Conservation (phyloP, 2,113 vertebrate genomes). For the Protobothrops flavoviridis region DNA sequence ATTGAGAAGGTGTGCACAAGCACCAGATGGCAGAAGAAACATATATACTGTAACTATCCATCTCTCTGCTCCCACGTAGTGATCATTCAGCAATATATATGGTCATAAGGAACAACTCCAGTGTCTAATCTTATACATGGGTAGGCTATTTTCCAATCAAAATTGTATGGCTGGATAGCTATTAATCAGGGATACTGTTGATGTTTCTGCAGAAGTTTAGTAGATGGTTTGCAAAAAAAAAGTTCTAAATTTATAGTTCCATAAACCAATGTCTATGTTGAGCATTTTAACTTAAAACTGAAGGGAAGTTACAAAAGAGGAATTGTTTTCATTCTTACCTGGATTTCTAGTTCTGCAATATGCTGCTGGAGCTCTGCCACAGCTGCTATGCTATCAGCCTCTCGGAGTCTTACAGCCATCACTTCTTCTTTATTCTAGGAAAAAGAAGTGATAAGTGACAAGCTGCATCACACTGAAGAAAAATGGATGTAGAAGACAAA, state of each 20-base stretch:
- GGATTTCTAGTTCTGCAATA: slow-evolving; percentile 96
- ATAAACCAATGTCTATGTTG: not conserved
- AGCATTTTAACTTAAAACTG: not conserved
- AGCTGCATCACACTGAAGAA: not conserved
- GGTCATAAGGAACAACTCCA: not conserved
- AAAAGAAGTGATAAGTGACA: not conserved
- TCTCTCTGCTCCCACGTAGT: not conserved
- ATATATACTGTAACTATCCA: not conserved
- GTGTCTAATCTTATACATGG: not conserved
- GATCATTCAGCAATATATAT: not conserved
- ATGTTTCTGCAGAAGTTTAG: not conserved
- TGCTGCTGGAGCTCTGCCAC: slow-evolving; percentile 96
- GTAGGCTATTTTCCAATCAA: not conserved
- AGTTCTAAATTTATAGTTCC: not conserved
- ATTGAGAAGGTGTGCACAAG: not conserved
- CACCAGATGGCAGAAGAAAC: not conserved
- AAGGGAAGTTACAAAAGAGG: not conserved
- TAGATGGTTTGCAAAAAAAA: not conserved
- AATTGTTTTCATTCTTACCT: slow-evolving; percentile 73
- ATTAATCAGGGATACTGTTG: not conserved
- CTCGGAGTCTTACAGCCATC: slow-evolving; percentile 94
- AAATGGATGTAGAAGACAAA: not conserved
- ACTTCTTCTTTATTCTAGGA: slow-evolving; percentile 94
- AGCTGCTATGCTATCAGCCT: slow-evolving; percentile 94
- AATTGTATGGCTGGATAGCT: not conserved